Evolutionary conservation across 2,797 vertebrate genomes (phyloP).

Genomic region (Esox masquinongy): DNA sequence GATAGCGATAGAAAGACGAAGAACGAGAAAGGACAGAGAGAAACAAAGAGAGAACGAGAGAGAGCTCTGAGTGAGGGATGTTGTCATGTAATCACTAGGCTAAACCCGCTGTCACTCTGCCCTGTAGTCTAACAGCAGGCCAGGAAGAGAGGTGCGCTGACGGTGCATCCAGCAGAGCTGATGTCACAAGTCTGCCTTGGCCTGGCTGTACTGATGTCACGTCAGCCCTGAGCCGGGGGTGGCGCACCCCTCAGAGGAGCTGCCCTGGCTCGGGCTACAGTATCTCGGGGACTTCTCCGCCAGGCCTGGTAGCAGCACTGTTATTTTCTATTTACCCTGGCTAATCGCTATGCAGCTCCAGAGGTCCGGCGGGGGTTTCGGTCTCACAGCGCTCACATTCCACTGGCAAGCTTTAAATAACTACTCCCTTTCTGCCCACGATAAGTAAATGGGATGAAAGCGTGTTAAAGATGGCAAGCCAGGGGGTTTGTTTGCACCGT

Average conservation of each 20-base stretch:
- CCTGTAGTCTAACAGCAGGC: conserved; percentile 10
- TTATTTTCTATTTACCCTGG: conserved; percentile 67
- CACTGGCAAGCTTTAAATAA: conserved; percentile 74
- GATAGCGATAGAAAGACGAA: conserved; percentile 26
- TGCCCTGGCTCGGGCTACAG: conserved; percentile 27
- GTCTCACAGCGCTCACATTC: conserved; percentile 60
- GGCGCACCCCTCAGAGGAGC: conserved; percentile 22
- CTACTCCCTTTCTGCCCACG: conserved; percentile 54
- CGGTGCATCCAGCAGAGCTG: conserved; percentile 53
- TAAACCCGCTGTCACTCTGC: conserved; percentile 32
- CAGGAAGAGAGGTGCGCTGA: conserved; percentile 57
- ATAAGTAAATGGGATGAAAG: conserved; percentile 63
- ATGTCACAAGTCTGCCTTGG: conserved; percentile 57
- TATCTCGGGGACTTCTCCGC: neutral
- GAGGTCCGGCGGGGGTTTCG: conserved; percentile 43
- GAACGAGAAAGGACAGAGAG: conserved; percentile 28
- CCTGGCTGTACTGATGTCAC: conserved; percentile 14
- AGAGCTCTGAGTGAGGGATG: conserved; percentile 43
- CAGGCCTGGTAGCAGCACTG: conserved; percentile 50
- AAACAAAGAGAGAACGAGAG: conserved; percentile 61
- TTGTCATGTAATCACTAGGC: conserved; percentile 70
- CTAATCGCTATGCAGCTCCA: conserved; percentile 63
- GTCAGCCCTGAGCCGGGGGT: neutral
- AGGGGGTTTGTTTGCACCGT: conserved; percentile 67
- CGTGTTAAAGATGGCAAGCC: conserved; percentile 72